A percentile compares a stretch with the other conserved stretches of the same genome.
phyloP scores from a whole-genome alignment of 2,888 invertebrate genomes.

The Uropetala carovei region DNA sequence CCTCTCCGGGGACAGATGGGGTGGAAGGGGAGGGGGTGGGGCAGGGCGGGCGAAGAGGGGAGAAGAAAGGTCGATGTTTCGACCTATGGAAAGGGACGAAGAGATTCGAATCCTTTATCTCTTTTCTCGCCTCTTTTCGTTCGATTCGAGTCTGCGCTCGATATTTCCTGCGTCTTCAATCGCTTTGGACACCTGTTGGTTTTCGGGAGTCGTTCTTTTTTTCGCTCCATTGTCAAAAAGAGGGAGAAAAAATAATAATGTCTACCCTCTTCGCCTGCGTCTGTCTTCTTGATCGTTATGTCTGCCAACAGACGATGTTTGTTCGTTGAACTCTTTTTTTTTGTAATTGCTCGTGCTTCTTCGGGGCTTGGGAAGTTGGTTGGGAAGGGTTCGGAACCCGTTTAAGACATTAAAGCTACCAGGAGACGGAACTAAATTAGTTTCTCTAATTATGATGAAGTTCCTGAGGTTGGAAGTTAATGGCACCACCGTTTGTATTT shows the following conservation, averaged over 20 bases:
- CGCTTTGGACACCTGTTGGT: conserved; percentile 11
- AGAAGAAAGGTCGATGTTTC: not conserved
- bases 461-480: no score
- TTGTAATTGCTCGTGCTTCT: no score
- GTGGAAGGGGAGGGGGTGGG: no score
- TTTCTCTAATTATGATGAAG: no score
- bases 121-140: not conserved
- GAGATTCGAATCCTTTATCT: not conserved
- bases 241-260: not conserved
- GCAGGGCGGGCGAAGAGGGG: no score
- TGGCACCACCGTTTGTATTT: no score
- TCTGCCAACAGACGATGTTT: not conserved
- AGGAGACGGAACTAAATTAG: no score
- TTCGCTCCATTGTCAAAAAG: not conserved
- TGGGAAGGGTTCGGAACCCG: no score
- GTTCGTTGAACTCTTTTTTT: no score
- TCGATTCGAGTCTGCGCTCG: not conserved
- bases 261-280: not conserved
- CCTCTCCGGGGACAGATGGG: no score
- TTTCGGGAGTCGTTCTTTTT: not conserved
- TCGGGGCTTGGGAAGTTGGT: no score
- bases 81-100: not conserved
- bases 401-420: no score
- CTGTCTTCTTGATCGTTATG: not conserved
- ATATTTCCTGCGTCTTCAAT: not conserved